phyloP scores from a whole-genome alignment of 1,140 invertebrate species.

The Ceratina australensis region DNA sequence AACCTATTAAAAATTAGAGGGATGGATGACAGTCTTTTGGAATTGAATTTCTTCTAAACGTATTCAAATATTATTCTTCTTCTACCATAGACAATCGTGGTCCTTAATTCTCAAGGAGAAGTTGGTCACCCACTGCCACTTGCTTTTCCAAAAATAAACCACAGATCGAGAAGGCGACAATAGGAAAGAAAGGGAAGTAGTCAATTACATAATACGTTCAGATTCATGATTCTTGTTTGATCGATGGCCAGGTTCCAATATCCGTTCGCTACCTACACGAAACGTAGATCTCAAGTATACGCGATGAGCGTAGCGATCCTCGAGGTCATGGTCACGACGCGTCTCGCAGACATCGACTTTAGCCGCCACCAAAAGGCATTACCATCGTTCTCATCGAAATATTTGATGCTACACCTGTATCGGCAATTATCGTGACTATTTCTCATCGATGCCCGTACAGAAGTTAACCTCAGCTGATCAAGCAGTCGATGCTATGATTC shows the following conservation, averaged over 20 bases:
- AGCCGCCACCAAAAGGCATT: constrained; percentile 2
- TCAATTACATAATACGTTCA: constrained; percentile 58
- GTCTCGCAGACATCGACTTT: constrained; percentile 27
- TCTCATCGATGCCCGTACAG: no score
- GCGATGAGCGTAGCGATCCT: constrained; percentile 24
- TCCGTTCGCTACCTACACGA: constrained; percentile 19
- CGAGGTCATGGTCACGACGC: constrained; percentile 59
- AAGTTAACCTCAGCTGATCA: no score
- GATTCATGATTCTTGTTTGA: neutral
- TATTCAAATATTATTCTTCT: constrained; percentile 62
- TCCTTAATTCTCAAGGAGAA: constrained; percentile 27
- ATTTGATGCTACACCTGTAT: no score
- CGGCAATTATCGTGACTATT: no score
- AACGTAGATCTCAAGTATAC: no score
- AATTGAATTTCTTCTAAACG: constrained; percentile 45
- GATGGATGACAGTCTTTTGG: no score
- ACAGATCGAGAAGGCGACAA: constrained; percentile 29
- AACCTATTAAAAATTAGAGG: no score
- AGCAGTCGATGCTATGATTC: no score
- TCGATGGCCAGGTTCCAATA: neutral
- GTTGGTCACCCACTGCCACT: constrained; percentile 53
- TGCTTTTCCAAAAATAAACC: constrained; percentile 37
- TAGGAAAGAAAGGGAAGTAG: constrained; percentile 1
- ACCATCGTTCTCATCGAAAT: no score
- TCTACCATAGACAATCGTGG: constrained; percentile 5